Evolutionary conservation across 1,140 invertebrate genomes (phyloP).

Genomic region (Euglossa dilemma): DNA sequence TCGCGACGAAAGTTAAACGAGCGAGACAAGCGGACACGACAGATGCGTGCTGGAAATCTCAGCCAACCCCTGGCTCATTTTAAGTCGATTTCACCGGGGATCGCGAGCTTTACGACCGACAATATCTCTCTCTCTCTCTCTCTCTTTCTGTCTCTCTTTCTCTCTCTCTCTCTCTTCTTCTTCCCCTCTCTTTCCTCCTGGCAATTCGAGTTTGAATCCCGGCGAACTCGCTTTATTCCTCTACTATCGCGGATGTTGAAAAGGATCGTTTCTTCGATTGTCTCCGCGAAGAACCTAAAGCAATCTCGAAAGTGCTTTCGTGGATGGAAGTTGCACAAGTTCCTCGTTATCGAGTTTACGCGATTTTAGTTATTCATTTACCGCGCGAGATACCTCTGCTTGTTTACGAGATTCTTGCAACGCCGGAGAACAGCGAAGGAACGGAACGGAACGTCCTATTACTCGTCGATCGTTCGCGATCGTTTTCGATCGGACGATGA

Average conservation of each 20-base stretch:
- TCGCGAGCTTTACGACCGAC: slow-evolving; percentile 21
- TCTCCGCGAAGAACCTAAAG: neutral
- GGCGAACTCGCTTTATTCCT: neutral
- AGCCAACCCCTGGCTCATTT: slow-evolving; percentile 17
- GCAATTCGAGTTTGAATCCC: slow-evolving; percentile 30
- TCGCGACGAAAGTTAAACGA: slow-evolving; percentile 32
- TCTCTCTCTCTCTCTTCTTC: too few relatives aligned
- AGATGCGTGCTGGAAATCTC: slow-evolving; percentile 16
- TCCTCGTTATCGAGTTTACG: neutral
- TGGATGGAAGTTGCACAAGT: neutral
- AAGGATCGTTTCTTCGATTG: neutral
- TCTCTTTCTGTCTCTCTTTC: too few relatives aligned
- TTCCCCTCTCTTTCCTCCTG: too few relatives aligned
- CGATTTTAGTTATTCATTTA: slow-evolving; percentile 9
- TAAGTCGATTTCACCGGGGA: slow-evolving; percentile 41
- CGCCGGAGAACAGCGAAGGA: too few relatives aligned
- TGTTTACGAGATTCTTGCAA: neutral
- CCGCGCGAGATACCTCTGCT: neutral
- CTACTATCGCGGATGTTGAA: neutral
- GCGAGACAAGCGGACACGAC: slow-evolving; percentile 14
- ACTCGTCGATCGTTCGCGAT: too few relatives aligned
- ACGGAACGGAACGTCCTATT: too few relatives aligned
- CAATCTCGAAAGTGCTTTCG: neutral
- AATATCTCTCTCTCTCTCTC: too few relatives aligned
- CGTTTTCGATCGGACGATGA: neutral